These are phyloP conservation scores for Ruditapes philippinarum DNA, from an alignment of 1,140 invertebrate genomes.

Conservation along the genomic window DNA sequence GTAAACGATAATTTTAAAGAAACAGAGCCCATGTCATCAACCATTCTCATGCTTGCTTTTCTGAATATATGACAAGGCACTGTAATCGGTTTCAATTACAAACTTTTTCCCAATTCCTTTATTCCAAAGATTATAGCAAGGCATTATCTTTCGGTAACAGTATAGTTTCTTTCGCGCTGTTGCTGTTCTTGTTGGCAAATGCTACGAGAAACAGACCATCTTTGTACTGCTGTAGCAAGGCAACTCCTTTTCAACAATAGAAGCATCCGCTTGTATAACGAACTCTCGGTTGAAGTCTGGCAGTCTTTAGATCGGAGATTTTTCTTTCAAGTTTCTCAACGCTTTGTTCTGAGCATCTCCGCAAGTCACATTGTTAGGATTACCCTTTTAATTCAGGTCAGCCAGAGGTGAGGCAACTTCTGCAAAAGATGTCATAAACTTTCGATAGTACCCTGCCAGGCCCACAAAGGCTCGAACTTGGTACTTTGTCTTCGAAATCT, in stretches of 20 bases:
- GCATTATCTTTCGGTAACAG: not conserved
- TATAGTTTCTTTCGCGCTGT: not conserved
- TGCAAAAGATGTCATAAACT: constrained; percentile 82
- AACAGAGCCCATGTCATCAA: not conserved
- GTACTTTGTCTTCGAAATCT: constrained; percentile 79
- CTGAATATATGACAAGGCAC: not conserved
- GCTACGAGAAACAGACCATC: constrained; percentile 68
- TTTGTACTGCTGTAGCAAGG: constrained; percentile 71
- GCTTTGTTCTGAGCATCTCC: not conserved
- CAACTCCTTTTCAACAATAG: constrained; percentile 55
- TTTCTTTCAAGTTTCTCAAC: constrained; percentile 29
- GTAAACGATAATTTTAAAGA: not conserved
- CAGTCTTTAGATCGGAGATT: constrained; percentile 71
- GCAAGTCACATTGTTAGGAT: constrained; percentile 15
- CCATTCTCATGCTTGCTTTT: not conserved
- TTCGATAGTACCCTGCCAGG: constrained; percentile 85
- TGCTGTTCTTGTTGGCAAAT: constrained; percentile 68
- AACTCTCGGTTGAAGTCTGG: constrained; percentile 82
- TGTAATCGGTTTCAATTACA: not conserved
- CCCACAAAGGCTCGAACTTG: constrained; percentile 86
- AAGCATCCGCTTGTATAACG: constrained; percentile 45
- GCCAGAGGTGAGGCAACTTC: constrained; percentile 73
- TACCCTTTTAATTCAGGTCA: constrained; percentile 76
- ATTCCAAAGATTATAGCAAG: not conserved
- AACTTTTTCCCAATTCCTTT: not conserved